Base-by-base conservation (phyloP, 1,140 invertebrate species). In the Kradibia gibbosae region DNA sequence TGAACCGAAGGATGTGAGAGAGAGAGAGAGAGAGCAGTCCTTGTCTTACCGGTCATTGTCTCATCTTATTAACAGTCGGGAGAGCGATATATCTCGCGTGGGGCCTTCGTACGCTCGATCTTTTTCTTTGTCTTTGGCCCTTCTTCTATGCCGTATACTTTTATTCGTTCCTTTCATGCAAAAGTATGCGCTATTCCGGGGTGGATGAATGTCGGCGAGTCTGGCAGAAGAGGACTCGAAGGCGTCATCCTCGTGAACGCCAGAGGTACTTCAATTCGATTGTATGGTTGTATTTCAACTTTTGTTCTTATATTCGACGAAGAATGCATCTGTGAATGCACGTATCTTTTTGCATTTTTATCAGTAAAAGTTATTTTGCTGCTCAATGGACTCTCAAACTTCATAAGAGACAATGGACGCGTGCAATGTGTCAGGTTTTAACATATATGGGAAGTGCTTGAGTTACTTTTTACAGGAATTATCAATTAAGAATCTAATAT, bases 31-130 rank as follows among this genome's bases (percentile, higher is more conserved):
- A 62, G 60, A 62, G 31, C 25, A 17, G 36, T 20, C 55, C 79
- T 81, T 50, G 75, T 75, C 71, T 81, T 78, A 71, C 77, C 86
- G 85, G 84, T 87, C 88, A 89, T 89, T 89, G 88, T 89, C 87
- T 89, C 88, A 86, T 88, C 88, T 89, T 89, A 89, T 89, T 89
- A 89, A 89, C 88, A 88, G 87, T 87, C 86, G 87, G 82, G 84
- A 82, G 78, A 84, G 84, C 86, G 86, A 88, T 89, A 88, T 86
- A 88, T 88, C 87, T 88, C 77, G 39, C 48, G 65, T 78, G 60
- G 48, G 65, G 77, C 65, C 39, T 20, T 22, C 62, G 0, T 20
- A 75, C 11, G 31, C 17, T 31, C 5, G 34, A 70, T 70, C 22
- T 31, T 71, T 57, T 71, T 71, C 34, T 53, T 42, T 78, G 39